Evolutionary conservation across 2,888 invertebrate genomes (phyloP).

Genomic region (Cyclophora albipunctata): DNA sequence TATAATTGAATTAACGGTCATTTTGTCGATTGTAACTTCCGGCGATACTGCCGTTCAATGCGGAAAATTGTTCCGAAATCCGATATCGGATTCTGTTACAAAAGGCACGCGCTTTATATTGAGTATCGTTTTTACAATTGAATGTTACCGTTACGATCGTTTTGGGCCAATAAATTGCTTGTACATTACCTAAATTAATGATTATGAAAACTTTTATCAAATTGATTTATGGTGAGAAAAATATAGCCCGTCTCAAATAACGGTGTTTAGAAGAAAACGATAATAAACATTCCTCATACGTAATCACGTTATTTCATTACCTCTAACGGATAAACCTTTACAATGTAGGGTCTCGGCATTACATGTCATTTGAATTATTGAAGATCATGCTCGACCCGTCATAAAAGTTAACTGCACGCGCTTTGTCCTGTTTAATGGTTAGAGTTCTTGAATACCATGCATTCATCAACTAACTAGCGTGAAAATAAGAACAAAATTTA

Average conservation of each 20-base stretch:
- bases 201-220: too few relatives aligned
- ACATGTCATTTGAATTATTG: slow-evolving; percentile 10
- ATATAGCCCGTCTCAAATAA: too few relatives aligned
- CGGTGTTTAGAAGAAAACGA: too few relatives aligned
- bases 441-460: slow-evolving; percentile 2
- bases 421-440: slow-evolving; percentile 10
- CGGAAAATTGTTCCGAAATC: slow-evolving; percentile 19
- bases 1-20: slow-evolving; percentile 6
- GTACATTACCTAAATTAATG: too few relatives aligned
- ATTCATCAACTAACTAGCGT: too few relatives aligned
- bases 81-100: slow-evolving; percentile 9
- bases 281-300: too few relatives aligned
- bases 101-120: slow-evolving; percentile 11
- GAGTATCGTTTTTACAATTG: slow-evolving; percentile 7
- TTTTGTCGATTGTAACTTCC: slow-evolving; percentile 4
- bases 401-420: slow-evolving; percentile 6
- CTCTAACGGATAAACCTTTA: too few relatives aligned
- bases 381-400: slow-evolving; percentile 9
- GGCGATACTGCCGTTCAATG: slow-evolving; percentile 15
- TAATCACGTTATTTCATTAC: too few relatives aligned
- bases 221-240: too few relatives aligned
- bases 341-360: neutral
- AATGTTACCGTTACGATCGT: too few relatives aligned
- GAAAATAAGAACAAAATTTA: too few relatives aligned
- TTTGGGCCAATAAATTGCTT: too few relatives aligned